Evolutionary conservation across 2,113 vertebrate species (phyloP).

Genomic region (Malurus alboscapulatus): DNA sequence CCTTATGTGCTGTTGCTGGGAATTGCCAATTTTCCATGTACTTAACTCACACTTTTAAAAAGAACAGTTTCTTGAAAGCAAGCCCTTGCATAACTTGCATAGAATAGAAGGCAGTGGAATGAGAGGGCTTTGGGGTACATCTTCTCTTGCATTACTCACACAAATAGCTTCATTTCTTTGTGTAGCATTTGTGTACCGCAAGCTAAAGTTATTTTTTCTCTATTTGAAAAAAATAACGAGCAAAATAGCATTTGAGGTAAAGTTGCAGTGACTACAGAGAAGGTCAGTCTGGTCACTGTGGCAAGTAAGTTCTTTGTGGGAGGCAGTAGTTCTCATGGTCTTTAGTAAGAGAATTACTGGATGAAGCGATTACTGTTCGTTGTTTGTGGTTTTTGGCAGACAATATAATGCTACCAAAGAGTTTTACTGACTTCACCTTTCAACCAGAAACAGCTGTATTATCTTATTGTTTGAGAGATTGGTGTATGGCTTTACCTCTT

Average conservation of each 20-base stretch:
- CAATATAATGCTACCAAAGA: background rate
- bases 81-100: background rate
- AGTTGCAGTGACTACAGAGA: background rate
- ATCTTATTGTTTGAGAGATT: background rate
- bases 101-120: background rate
- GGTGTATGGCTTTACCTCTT: background rate
- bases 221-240: background rate
- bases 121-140: background rate
- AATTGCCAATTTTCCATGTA: background rate
- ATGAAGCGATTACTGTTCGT: background rate
- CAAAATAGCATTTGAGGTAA: background rate
- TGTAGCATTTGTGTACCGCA: background rate
- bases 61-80: background rate
- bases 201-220: background rate
- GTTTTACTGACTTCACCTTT: background rate
- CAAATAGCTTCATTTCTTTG: background rate
- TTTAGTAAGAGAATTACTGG: background rate
- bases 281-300: background rate
- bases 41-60: background rate
- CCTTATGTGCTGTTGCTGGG: background rate
- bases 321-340: background rate
- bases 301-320: background rate
- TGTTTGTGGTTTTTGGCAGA: background rate
- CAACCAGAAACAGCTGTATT: background rate
- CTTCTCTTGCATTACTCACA: background rate